These are phyloP conservation scores for Cylas formicarius DNA, from an alignment of 1,140 invertebrate genomes.

Conservation along the genomic window DNA sequence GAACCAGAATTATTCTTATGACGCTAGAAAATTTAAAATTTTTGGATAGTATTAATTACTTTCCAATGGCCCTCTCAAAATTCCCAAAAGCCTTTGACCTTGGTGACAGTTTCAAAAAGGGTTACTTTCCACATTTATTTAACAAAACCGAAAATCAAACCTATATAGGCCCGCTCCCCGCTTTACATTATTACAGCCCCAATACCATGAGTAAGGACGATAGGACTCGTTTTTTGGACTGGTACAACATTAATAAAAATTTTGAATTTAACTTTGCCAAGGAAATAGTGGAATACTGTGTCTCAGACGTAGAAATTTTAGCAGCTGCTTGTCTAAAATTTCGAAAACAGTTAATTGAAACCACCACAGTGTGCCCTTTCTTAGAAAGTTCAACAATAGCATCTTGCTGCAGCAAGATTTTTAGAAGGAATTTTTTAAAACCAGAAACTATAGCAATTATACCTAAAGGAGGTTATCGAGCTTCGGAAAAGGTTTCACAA, in stretches of 20 bases:
- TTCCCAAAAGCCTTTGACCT: slow-evolving; percentile 15
- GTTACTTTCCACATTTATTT: slow-evolving; percentile 22
- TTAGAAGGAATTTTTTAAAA: too few species aligned
- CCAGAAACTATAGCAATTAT: too few species aligned
- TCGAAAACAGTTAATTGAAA: too few species aligned
- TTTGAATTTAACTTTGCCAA: slow-evolving; percentile 10
- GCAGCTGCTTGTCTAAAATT: too few species aligned
- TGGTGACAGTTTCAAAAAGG: slow-evolving; percentile 13
- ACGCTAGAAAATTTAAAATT: slow-evolving; percentile 7
- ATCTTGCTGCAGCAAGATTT: too few species aligned
- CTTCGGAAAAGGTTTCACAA: too few species aligned
- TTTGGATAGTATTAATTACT: slow-evolving; percentile 14
- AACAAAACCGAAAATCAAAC: slow-evolving; percentile 15
- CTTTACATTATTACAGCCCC: slow-evolving; percentile 12
- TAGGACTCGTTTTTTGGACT: slow-evolving; percentile 8
- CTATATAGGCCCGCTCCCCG: slow-evolving; percentile 15
- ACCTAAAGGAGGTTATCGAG: too few species aligned
- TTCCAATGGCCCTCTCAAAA: slow-evolving; percentile 10
- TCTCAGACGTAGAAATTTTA: slow-evolving; percentile 14
- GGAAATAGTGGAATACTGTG: slow-evolving; percentile 17
- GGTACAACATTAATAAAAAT: slow-evolving; percentile 6
- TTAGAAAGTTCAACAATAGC: too few species aligned
- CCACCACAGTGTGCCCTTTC: too few species aligned
- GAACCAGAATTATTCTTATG: slow-evolving; percentile 3
- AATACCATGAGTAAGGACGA: slow-evolving; percentile 9